A percentile compares a stretch with the other conserved stretches of the same genome.
Evolutionary conservation across 2,797 vertebrate species (phyloP).

Genomic region (Sebastes elongatus): DNA sequence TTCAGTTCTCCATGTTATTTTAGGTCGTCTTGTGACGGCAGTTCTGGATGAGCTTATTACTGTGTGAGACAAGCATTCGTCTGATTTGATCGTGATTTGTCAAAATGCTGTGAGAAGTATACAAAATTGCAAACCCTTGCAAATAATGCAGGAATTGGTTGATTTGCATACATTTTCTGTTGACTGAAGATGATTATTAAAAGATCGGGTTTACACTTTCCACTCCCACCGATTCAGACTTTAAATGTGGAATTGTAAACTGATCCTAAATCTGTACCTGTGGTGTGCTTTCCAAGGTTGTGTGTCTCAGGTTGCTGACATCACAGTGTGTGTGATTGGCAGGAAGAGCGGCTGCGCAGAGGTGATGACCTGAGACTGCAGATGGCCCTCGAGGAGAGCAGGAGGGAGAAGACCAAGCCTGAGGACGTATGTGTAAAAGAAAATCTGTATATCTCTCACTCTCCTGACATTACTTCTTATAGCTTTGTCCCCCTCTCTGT

Average conservation of each 20-base stretch:
- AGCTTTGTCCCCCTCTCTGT: no score
- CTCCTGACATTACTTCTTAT: no score
- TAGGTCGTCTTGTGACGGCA: neutral
- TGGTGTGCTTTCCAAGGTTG: constrained; percentile 11
- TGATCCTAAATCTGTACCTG: constrained; percentile 16
- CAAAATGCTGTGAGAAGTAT: neutral
- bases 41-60: neutral
- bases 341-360: constrained; percentile 92
- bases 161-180: neutral
- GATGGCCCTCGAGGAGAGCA: constrained; percentile 96
- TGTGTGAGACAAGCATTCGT: neutral
- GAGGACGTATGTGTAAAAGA: constrained; percentile 84
- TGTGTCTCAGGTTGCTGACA: constrained; percentile 39
- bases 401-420: constrained; percentile 86
- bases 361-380: constrained; percentile 93
- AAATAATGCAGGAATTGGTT: neutral
- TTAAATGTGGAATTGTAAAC: constrained; percentile 12
- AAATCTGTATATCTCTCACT: no score
- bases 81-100: neutral
- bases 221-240: neutral
- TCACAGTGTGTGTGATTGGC: constrained; percentile 70
- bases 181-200: neutral
- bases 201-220: constrained; percentile 12
- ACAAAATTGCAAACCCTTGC: neutral
- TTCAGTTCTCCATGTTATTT: neutral